A percentile compares a stretch with the other conserved stretches of the same genome.
Conservation (phyloP, 2,888 invertebrate species). For the Caenorhabditis parvicauda region DNA sequence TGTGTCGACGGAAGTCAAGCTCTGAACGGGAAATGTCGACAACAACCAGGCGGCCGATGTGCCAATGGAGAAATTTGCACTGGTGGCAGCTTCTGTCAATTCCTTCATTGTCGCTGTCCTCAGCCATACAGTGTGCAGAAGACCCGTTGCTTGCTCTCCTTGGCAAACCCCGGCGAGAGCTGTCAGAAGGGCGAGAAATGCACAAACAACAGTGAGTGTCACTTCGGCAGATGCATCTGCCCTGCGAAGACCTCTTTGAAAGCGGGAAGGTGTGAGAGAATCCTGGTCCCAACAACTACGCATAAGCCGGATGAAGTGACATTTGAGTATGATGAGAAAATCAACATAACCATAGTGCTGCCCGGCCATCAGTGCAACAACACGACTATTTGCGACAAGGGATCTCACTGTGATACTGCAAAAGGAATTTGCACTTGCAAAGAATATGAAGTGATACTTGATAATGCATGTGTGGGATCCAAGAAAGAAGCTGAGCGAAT, state of each 20-base stretch:
- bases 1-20: slow-evolving; percentile 55
- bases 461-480: slow-evolving; percentile 35
- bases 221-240: slow-evolving; percentile 55
- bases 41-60: slow-evolving; percentile 33
- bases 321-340: neutral
- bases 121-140: slow-evolving; percentile 21
- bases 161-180: slow-evolving; percentile 44
- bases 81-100: slow-evolving; percentile 49
- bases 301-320: neutral
- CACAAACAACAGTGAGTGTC: slow-evolving; percentile 47
- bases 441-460: slow-evolving; percentile 43
- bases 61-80: slow-evolving; percentile 55
- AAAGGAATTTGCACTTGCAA: slow-evolving; percentile 39
- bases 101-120: slow-evolving; percentile 56
- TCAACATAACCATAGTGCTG: slow-evolving; percentile 6
- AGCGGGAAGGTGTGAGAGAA: slow-evolving; percentile 35
- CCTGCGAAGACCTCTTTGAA: slow-evolving; percentile 31
- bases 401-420: no score
- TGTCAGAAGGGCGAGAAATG: slow-evolving; percentile 54
- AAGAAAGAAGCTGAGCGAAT: slow-evolving; percentile 33
- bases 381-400: no score
- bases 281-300: neutral
- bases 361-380: no score
- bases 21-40: slow-evolving; percentile 31
- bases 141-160: slow-evolving; percentile 32